Conservation (phyloP, 2,113 vertebrate genomes). For the Accipiter virgatus region DNA sequence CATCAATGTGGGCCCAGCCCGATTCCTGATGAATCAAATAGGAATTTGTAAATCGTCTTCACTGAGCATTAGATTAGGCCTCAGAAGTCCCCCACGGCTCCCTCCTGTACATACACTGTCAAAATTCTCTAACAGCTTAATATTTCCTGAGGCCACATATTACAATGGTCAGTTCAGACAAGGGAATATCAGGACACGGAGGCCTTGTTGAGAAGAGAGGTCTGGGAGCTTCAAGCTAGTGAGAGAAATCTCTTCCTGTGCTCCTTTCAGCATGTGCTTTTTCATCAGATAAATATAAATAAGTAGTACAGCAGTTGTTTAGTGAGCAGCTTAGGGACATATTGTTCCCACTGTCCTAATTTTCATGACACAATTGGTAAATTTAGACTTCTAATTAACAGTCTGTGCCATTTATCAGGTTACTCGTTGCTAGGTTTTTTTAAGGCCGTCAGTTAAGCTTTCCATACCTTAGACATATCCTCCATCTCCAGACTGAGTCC, state of each 20-base stretch:
- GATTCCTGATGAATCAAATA: neutral
- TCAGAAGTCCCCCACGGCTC: neutral
- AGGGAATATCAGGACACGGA: constrained; percentile 38
- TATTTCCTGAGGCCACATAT: neutral
- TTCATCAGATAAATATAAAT: constrained; percentile 56
- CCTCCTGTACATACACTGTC: neutral
- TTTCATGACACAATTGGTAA: constrained; percentile 54
- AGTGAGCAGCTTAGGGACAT: constrained; percentile 44
- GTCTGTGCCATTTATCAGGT: constrained; percentile 32
- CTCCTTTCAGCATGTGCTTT: neutral
- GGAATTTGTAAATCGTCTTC: neutral
- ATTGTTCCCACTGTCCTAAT: constrained; percentile 47
- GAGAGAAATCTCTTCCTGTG: neutral
- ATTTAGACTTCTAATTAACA: constrained; percentile 62
- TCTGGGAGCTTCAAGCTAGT: neutral
- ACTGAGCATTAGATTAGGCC: neutral
- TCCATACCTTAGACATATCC: neutral
- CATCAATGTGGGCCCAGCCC: neutral
- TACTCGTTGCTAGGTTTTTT: neutral
- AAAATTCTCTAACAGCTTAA: neutral
- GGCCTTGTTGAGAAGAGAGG: neutral
- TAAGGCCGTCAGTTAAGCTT: neutral
- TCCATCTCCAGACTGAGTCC: neutral
- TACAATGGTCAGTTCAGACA: constrained; percentile 14
- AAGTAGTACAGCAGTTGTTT: constrained; percentile 48